A percentile compares a stretch with the other conserved stretches of the same genome.
Conservation (phyloP, 1,140 invertebrate species). For the Camponotus pennsylvanicus region DNA sequence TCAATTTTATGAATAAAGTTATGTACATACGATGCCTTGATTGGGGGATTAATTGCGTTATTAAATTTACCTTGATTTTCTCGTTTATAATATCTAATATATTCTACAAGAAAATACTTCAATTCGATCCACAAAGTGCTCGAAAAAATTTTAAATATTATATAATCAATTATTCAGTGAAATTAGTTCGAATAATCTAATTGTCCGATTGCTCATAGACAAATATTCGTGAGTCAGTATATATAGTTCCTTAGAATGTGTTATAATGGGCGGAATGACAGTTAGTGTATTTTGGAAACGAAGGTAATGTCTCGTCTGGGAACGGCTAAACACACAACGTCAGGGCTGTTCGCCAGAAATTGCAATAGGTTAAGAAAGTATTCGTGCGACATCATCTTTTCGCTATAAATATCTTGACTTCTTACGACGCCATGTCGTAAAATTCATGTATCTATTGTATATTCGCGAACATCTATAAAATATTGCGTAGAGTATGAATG, state of each 20-base stretch:
- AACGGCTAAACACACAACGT: slow-evolving; percentile 61
- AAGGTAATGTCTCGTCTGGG: slow-evolving; percentile 74
- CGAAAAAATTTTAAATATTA: neutral
- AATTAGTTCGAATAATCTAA: neutral
- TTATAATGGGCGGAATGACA: slow-evolving; percentile 45
- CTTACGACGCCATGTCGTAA: neutral
- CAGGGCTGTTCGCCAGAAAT: slow-evolving; percentile 68
- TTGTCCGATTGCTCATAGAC: neutral
- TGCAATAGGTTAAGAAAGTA: slow-evolving; percentile 51
- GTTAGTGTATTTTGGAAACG: slow-evolving; percentile 79
- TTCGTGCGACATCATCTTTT: slow-evolving; percentile 41
- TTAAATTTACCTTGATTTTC: neutral
- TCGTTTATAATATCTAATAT: slow-evolving; percentile 8
- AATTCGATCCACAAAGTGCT: neutral
- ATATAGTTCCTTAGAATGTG: neutral
- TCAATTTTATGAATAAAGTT: slow-evolving; percentile 18
- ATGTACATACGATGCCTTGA: neutral
- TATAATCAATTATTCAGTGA: neutral
- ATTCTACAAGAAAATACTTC: neutral
- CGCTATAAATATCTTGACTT: slow-evolving; percentile 24
- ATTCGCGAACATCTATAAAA: neutral
- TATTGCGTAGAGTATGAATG: neutral
- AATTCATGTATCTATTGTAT: slow-evolving; percentile 12
- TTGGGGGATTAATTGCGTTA: neutral
- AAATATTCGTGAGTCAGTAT: neutral